Conservation (phyloP, 2,888 invertebrate genomes). For the Phymatocera aterrima region DNA sequence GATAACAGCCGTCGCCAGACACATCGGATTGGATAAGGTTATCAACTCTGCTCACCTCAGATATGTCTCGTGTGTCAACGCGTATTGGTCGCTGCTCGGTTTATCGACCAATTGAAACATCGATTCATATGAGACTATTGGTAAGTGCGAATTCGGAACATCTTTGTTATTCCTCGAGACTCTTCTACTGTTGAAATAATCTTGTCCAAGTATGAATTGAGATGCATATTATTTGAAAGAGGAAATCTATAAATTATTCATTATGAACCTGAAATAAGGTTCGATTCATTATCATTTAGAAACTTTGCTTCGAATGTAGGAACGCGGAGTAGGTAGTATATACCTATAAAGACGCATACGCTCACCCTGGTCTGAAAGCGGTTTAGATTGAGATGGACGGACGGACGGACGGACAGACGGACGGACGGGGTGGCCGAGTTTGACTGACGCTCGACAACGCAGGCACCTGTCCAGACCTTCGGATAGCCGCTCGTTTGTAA, state of each 20-base stretch:
- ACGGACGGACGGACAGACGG: no score
- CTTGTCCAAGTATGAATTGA: no score
- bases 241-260: no score
- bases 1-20: constrained; percentile 1
- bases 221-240: no score
- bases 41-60: background rate
- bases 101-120: background rate
- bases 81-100: background rate
- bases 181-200: background rate
- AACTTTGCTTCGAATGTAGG: background rate
- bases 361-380: constrained; percentile 32
- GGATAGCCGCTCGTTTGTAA: constrained; percentile 70
- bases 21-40: background rate
- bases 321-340: background rate
- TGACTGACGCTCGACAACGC: constrained; percentile 55
- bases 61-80: background rate
- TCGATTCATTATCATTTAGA: background rate
- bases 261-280: background rate
- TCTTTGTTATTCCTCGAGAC: background rate
- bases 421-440: constrained; percentile 46
- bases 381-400: constrained; percentile 31
- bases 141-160: background rate
- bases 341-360: constrained; percentile 1
- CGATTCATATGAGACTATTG: background rate
- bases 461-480: constrained; percentile 65